Conservation (phyloP, 2,797 vertebrate species). For the Odontamblyopus rebecca region DNA sequence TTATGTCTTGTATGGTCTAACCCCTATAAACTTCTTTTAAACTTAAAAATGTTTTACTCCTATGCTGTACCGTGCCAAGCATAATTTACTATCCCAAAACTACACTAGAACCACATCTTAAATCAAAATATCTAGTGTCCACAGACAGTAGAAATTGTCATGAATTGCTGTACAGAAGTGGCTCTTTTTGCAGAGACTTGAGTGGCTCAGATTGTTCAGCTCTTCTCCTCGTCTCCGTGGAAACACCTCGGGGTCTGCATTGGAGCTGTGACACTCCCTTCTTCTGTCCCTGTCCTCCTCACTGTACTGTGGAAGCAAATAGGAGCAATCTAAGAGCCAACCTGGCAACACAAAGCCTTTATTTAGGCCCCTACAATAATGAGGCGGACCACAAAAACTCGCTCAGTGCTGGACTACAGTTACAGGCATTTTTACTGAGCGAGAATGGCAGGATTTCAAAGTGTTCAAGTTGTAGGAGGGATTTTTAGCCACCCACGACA, state of each 20-base stretch:
- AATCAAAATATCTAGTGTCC: background rate
- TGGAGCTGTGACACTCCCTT: slow-evolving; percentile 27
- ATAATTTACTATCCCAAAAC: background rate
- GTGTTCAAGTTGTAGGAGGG: background rate
- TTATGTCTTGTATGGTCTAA: background rate
- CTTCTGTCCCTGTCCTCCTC: slow-evolving; percentile 10
- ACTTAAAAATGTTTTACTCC: too few relatives aligned
- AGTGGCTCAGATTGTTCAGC: slow-evolving; percentile 12
- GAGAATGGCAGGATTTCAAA: background rate
- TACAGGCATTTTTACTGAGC: background rate
- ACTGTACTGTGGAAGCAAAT: slow-evolving; percentile 28
- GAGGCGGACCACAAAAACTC: slow-evolving; percentile 18
- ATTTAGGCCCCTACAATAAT: slow-evolving; percentile 41
- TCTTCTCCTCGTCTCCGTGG: slow-evolving; percentile 20
- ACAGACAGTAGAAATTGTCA: background rate
- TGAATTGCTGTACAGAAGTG: background rate
- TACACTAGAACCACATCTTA: too few relatives aligned
- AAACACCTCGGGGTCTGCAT: slow-evolving; percentile 39
- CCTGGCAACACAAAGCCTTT: slow-evolving; percentile 57
- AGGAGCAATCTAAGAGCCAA: slow-evolving; percentile 37
- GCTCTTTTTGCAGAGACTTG: slow-evolving; percentile 6
- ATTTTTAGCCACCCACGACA: background rate
- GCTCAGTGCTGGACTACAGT: slow-evolving; percentile 1
- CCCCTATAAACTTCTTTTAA: too few relatives aligned
- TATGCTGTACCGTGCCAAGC: background rate